Evolutionary conservation across 1,140 invertebrate species (phyloP).

Genomic region (Drosophila littoralis): DNA sequence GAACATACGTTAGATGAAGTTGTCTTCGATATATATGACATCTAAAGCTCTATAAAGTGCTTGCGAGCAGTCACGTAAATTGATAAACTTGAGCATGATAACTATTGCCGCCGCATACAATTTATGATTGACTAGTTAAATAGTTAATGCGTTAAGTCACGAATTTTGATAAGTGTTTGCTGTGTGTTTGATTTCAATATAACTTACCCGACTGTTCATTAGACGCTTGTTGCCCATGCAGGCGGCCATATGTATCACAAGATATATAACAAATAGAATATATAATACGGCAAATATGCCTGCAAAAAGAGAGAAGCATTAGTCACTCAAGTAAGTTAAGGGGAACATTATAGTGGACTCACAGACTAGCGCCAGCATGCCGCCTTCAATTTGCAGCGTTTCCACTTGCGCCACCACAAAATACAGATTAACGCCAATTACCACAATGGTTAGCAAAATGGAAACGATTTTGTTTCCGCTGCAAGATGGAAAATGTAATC

Average conservation of each 20-base stretch:
- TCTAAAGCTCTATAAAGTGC: conserved; percentile 37
- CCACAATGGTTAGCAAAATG: conserved; percentile 88
- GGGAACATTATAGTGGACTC: conserved; percentile 37
- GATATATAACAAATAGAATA: conserved; percentile 89
- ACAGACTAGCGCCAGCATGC: conserved; percentile 85
- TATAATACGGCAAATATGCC: conserved; percentile 88
- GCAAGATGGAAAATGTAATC: conserved; percentile 24
- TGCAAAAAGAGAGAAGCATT: conserved; percentile 37
- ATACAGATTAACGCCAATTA: conserved; percentile 93
- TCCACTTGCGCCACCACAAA: conserved; percentile 89
- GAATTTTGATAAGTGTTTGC: conserved; percentile 21
- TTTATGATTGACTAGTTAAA: conserved; percentile 55
- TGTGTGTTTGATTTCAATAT: conserved; percentile 28
- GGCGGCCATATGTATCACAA: conserved; percentile 89
- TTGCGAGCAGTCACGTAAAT: conserved; percentile 62
- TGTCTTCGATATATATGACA: conserved; percentile 19
- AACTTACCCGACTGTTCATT: conserved; percentile 81
- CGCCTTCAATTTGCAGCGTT: conserved; percentile 85
- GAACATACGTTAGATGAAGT: conserved; percentile 46
- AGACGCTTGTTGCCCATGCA: conserved; percentile 87
- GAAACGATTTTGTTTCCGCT: conserved; percentile 90
- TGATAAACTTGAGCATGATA: conserved; percentile 55
- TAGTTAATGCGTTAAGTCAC: conserved; percentile 16
- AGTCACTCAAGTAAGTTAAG: neutral
- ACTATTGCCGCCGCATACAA: conserved; percentile 34